These are phyloP conservation scores for Proterorhinus semilunaris DNA, from an alignment of 2,113 vertebrate genomes.

Conservation along the genomic window DNA sequence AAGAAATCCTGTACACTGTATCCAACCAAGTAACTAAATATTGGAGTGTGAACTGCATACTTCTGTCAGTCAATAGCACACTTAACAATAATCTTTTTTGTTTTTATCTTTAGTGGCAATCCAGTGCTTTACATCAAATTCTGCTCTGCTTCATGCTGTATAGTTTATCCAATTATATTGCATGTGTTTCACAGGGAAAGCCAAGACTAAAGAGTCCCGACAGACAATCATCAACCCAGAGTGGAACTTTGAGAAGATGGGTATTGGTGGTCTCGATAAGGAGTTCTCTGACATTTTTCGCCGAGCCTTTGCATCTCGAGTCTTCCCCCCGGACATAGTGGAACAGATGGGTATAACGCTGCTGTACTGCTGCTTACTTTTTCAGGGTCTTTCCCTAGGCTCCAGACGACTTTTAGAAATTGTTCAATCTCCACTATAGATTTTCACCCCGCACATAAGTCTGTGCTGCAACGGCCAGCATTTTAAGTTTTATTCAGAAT, in stretches of 20 bases:
- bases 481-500: not conserved
- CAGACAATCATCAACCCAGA: slow-evolving; percentile 98
- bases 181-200: slow-evolving; percentile 79
- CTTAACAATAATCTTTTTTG: too few relatives aligned
- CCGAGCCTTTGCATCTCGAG: slow-evolving; percentile 93
- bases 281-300: slow-evolving; percentile 98
- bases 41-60: not conserved
- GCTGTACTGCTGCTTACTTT: not conserved
- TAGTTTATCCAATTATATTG: not conserved
- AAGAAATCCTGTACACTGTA: not conserved
- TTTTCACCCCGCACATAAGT: not conserved
- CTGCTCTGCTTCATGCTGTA: not conserved
- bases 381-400: not conserved
- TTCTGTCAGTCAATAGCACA: not conserved
- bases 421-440: not conserved
- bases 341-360: slow-evolving; percentile 91
- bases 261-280: slow-evolving; percentile 94
- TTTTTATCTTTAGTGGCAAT: too few relatives aligned
- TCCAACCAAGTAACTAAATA: not conserved
- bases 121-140: too few relatives aligned
- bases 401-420: slow-evolving; percentile 7
- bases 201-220: slow-evolving; percentile 94
- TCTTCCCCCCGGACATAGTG: slow-evolving; percentile 97
- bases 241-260: slow-evolving; percentile 99
- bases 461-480: not conserved